Percentiles rank a stretch among this genome's conserved stretches.
Conservation (phyloP, 1,140 invertebrate genomes). For the Atta colombica region DNA sequence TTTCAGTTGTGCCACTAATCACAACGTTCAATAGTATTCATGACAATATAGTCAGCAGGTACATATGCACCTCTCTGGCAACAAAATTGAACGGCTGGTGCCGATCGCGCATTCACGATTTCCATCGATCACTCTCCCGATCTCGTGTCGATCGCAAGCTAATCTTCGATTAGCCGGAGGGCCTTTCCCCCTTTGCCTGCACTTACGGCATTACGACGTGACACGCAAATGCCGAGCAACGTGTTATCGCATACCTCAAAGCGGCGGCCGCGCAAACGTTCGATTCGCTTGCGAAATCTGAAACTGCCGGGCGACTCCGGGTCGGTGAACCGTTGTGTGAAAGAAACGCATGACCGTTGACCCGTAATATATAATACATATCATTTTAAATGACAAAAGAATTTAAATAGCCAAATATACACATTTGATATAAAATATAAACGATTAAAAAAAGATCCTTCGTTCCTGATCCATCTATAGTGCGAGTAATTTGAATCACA, state of each 20-base stretch:
- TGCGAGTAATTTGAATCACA: background rate
- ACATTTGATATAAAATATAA: background rate
- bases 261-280: conserved; percentile 52
- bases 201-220: conserved; percentile 65
- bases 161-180: conserved; percentile 69
- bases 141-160: conserved; percentile 67
- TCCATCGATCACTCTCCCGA: conserved; percentile 69
- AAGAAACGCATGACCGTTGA: conserved; percentile 67
- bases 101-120: conserved; percentile 64
- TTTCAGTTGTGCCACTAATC: conserved; percentile 1
- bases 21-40: background rate
- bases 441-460: background rate
- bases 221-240: conserved; percentile 73
- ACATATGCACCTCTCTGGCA: conserved; percentile 18
- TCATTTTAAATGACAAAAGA: background rate
- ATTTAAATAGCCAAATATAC: background rate
- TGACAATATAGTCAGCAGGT: conserved; percentile 12
- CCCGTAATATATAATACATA: conserved; percentile 57
- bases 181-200: conserved; percentile 57
- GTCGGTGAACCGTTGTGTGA: conserved; percentile 45
- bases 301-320: conserved; percentile 61
- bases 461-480: background rate
- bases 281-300: conserved; percentile 74
- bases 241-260: conserved; percentile 66
- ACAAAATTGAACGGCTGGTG: conserved; percentile 5